A percentile compares a stretch with the other conserved stretches of the same genome.
These are phyloP conservation scores for Podargus strigoides DNA, from an alignment of 2,797 vertebrate genomes.

Conservation along the genomic window DNA sequence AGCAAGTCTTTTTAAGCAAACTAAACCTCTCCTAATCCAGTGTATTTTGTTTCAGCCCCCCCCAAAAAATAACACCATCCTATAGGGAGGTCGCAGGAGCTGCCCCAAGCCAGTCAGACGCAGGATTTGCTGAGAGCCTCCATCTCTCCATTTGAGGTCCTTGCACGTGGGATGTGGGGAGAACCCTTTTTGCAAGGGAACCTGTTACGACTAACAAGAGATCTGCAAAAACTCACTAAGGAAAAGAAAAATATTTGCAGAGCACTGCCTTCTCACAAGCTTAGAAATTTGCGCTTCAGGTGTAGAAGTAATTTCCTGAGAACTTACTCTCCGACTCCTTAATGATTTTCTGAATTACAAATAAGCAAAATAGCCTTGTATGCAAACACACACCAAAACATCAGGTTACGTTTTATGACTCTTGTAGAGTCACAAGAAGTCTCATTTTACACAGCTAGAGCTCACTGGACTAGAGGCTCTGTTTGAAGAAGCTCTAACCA, in stretches of 20 bases:
- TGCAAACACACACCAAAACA: too few relatives aligned
- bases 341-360: not conserved
- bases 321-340: not conserved
- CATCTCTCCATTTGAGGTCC: not conserved
- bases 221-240: not conserved
- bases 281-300: not conserved
- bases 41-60: not conserved
- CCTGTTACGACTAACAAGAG: not conserved
- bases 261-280: not conserved
- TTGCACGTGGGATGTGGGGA: rapidly evolving
- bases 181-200: not conserved
- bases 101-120: not conserved
- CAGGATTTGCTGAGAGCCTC: not conserved
- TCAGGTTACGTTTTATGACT: not conserved
- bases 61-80: not conserved
- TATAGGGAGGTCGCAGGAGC: not conserved
- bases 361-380: not conserved
- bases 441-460: not conserved
- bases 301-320: not conserved
- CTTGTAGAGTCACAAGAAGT: not conserved
- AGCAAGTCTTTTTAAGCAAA: not conserved
- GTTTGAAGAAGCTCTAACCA: not conserved
- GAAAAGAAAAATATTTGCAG: not conserved
- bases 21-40: not conserved
- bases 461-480: not conserved